Conservation (phyloP, 2,888 invertebrate species). For the Parnassius orleans region DNA sequence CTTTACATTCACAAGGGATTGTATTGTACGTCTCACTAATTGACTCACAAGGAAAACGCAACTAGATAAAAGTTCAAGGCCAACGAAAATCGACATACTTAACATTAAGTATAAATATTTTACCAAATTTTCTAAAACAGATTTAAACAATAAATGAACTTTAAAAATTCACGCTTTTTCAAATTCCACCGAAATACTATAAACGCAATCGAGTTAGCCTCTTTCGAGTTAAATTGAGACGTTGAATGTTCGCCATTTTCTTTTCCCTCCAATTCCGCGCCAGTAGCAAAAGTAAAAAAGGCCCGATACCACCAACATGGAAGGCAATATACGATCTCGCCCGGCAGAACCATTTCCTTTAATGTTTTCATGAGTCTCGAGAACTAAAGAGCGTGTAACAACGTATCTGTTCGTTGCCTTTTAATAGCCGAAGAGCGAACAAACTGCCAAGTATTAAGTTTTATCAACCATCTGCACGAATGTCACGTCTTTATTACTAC, state of each 20-base stretch:
- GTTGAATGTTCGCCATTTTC: conserved; percentile 73
- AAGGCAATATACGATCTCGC: conserved; percentile 63
- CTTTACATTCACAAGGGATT: conserved; percentile 53
- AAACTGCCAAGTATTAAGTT: conserved; percentile 75
- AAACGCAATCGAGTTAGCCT: conserved; percentile 60
- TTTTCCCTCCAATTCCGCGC: conserved; percentile 68
- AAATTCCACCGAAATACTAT: conserved; percentile 42
- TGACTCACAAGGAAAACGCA: conserved; percentile 51
- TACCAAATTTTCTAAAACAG: not conserved
- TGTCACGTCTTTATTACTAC: conserved; percentile 79
- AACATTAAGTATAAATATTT: not conserved
- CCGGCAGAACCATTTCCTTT: conserved; percentile 66
- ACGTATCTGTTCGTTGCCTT: conserved; percentile 71
- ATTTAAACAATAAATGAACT: not conserved
- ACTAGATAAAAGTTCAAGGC: conserved; percentile 32
- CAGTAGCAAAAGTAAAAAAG: conserved; percentile 70
- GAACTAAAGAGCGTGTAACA: conserved; percentile 74
- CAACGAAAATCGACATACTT: conserved; percentile 57
- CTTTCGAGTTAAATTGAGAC: conserved; percentile 68
- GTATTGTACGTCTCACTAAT: conserved; percentile 67
- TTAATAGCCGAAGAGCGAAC: conserved; percentile 71
- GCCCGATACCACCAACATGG: conserved; percentile 66
- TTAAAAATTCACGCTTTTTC: conserved; percentile 12
- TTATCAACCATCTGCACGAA: conserved; percentile 78
- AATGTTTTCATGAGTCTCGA: conserved; percentile 73